Evolutionary conservation across 2,797 vertebrate genomes (phyloP).

Genomic region (Cirrhinus mrigala): DNA sequence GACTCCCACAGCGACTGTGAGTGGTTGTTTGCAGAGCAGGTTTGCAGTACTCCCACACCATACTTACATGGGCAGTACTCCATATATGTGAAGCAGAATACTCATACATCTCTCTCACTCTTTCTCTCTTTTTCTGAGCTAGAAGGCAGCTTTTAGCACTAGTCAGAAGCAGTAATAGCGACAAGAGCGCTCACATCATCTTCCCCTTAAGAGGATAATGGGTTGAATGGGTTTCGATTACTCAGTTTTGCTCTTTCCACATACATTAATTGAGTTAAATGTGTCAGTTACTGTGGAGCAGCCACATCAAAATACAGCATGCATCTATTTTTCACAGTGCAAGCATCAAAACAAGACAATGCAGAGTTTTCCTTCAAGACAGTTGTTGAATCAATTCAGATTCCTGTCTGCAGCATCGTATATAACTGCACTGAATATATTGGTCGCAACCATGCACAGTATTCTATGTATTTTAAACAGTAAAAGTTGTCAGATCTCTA

Average conservation of each 20-base stretch:
- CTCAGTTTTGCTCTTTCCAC: constrained; percentile 29
- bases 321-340: neutral
- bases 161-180: constrained; percentile 12
- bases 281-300: constrained; percentile 10
- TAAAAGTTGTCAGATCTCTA: constrained; percentile 16
- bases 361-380: neutral
- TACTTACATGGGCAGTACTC: constrained; percentile 1
- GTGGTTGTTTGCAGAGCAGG: constrained; percentile 29
- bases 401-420: neutral
- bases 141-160: neutral
- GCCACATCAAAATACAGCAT: constrained; percentile 1
- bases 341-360: neutral
- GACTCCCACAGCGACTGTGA: constrained; percentile 24
- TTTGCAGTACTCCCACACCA: constrained; percentile 41
- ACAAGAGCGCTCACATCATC: constrained; percentile 4
- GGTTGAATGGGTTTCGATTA: constrained; percentile 28
- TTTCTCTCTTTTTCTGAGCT: neutral
- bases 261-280: constrained; percentile 25
- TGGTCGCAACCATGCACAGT: neutral
- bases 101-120: neutral
- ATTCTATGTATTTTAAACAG: constrained; percentile 14
- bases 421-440: neutral
- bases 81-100: constrained; percentile 19
- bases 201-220: constrained; percentile 32
- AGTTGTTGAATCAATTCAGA: neutral